A percentile compares a stretch with the other conserved stretches of the same genome.
Conservation (phyloP, 2,888 invertebrate genomes). For the Melinopterus prodromus region DNA sequence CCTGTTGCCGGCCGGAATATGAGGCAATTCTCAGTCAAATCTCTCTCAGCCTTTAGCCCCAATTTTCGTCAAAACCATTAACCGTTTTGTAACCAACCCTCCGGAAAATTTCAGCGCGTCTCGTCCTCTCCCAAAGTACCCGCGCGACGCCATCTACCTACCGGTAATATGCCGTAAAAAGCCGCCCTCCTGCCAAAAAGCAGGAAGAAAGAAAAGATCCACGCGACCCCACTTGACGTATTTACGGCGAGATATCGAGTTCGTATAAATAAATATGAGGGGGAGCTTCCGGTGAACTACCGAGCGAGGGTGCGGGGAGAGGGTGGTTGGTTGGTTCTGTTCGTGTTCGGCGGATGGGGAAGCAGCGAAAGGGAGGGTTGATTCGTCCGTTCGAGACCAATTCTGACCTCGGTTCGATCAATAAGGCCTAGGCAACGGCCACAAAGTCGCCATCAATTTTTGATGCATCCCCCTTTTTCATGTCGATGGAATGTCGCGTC, state of each 20-base stretch:
- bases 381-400: conserved; percentile 31
- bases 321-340: background rate
- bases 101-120: background rate
- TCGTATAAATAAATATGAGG: background rate
- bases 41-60: background rate
- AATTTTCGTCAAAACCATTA: background rate
- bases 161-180: background rate
- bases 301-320: no score
- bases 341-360: background rate
- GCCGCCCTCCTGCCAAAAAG: background rate
- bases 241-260: conserved; percentile 4
- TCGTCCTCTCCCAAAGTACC: background rate
- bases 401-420: conserved; percentile 43
- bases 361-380: background rate
- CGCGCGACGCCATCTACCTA: background rate
- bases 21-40: background rate
- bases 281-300: background rate
- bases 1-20: background rate
- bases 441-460: conserved; percentile 48
- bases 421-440: conserved; percentile 51
- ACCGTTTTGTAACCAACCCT: background rate
- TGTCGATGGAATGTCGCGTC: background rate
- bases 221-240: background rate
- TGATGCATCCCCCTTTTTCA: conserved; percentile 36
- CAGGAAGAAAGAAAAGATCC: background rate